Evolutionary conservation across 2,888 invertebrate genomes (phyloP), one percentile per base, ranked within the genome.

Genomic region (Catocala nupta): DNA sequence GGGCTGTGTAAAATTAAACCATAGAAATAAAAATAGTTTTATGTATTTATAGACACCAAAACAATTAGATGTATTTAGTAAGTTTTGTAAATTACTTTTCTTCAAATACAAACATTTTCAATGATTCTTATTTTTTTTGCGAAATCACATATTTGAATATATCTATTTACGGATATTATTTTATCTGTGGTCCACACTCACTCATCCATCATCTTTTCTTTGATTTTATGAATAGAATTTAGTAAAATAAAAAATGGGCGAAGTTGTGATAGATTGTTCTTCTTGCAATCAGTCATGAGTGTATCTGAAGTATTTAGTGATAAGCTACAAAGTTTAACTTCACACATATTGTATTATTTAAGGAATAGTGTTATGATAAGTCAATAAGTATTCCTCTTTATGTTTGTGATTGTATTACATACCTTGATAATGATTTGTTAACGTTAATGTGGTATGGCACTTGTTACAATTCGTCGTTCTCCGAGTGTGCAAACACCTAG

Each of bases 401-500:
- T 88, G 90, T 91, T 91, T 92, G 91, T 91, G 91, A 90, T 90
- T 90, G 89, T 86, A 85, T 87, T 90, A 69, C 67, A 75, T 80
- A 86, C 85, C 87, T 84, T 82, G 86, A 90, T 88, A 89, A 92
- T 92, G 91, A 87, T 88, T 89, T 81, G 86, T 83, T 89, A 88
- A 85, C 84, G 86, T 82, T 90, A 88, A 88, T 92, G 92, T 94
- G 93, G 89, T 88, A 94, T 94, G 94, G 94, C 94, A 90, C 93
- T 94, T 83, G 93, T 94, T 86, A 93, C 93, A 80, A 93, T 93
- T 87, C 91, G 92, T 79, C 93, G 94, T 87, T 93, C 94, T 87
- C 89, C 92, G 81, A 94, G 93, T 90, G 92, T 94, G 84, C 93
- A 91, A 88, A 89, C 93, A 89, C 90, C 92, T 83, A 92, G 88